Evolutionary conservation across 1,140 invertebrate genomes (phyloP).

Genomic region (Teleopsis dalmanni): DNA sequence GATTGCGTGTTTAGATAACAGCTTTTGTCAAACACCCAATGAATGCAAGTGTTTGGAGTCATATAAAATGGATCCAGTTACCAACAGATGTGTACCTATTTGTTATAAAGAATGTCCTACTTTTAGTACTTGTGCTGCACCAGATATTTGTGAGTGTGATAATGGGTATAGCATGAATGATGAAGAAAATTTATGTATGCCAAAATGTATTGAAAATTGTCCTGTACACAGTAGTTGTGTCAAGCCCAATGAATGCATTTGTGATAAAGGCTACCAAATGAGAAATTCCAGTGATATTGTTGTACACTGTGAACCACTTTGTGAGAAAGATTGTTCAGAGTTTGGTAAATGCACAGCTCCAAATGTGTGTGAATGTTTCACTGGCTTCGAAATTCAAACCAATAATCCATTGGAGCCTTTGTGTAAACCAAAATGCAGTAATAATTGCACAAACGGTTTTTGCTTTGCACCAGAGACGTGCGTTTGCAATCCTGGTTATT

Average conservation of each 20-base stretch:
- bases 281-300: not conserved
- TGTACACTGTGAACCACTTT: not conserved
- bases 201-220: not conserved
- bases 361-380: constrained; percentile 21
- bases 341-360: constrained; percentile 22
- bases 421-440: constrained; percentile 48
- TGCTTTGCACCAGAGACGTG: constrained; percentile 53
- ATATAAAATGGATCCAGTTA: not conserved
- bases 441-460: constrained; percentile 49
- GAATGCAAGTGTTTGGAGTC: not conserved
- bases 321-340: not conserved
- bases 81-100: not conserved
- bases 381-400: constrained; percentile 15
- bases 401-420: not conserved
- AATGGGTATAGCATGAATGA: not conserved
- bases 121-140: not conserved
- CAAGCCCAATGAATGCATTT: not conserved
- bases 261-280: not conserved
- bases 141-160: not conserved
- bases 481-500: constrained; percentile 51
- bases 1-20: not conserved
- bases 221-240: constrained; percentile 9
- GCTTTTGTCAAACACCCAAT: not conserved
- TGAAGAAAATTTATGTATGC: constrained; percentile 1
- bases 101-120: not conserved